Percentiles rank a stretch among this genome's conserved stretches.
Evolutionary conservation across 2,113 vertebrate species (phyloP).

Genomic region (Chlamydotis undulata): DNA sequence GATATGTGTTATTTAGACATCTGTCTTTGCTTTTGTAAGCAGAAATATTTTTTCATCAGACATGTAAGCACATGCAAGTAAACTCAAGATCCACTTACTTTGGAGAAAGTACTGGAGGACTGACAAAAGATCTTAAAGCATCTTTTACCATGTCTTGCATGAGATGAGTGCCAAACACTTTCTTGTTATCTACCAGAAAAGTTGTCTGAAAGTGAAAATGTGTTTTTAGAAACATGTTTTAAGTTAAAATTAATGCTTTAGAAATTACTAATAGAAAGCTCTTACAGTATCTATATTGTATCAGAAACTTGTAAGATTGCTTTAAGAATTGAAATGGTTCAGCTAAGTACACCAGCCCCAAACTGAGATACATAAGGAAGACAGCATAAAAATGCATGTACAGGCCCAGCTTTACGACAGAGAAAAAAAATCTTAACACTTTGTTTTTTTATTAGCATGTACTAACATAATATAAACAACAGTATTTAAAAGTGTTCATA

Average conservation of each 20-base stretch:
- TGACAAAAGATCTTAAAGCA: conserved; percentile 94
- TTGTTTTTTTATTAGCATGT: not conserved
- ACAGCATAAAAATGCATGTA: not conserved
- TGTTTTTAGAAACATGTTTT: not conserved
- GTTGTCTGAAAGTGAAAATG: conserved; percentile 83
- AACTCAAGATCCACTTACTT: conserved; percentile 83
- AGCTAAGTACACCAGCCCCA: not conserved
- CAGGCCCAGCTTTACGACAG: not conserved
- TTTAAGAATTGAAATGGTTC: not conserved
- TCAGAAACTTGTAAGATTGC: not conserved
- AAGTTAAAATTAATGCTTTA: not conserved
- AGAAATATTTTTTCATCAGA: not conserved
- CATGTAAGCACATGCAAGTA: not conserved
- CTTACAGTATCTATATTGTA: not conserved
- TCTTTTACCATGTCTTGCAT: conserved; percentile 99
- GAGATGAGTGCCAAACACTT: conserved; percentile 95
- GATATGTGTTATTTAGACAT: rapidly evolving
- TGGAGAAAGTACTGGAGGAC: conserved; percentile 94
- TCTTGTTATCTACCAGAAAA: conserved; percentile 97
- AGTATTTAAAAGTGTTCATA: not conserved
- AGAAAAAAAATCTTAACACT: not conserved
- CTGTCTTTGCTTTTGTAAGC: not conserved
- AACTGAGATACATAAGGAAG: not conserved
- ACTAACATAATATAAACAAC: not conserved
- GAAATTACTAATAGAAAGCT: not conserved